Evolutionary conservation across 2,888 invertebrate genomes (phyloP).

Genomic region (Tipula vernalis): DNA sequence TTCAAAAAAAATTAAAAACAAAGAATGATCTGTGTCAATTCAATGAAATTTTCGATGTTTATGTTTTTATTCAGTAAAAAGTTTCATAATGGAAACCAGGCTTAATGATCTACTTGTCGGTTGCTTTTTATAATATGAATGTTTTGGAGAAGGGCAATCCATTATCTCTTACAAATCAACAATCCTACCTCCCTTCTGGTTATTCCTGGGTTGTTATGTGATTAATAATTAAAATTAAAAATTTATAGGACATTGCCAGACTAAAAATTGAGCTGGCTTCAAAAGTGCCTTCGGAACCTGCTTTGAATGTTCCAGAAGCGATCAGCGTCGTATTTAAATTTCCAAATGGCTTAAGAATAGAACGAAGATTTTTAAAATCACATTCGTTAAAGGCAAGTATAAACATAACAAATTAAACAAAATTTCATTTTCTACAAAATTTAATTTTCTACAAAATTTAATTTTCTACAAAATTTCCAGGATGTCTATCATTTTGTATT

Average conservation of each 20-base stretch:
- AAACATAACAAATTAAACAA: neutral
- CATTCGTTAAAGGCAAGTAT: conserved; percentile 64
- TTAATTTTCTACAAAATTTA: neutral
- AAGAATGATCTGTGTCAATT: too few relatives aligned
- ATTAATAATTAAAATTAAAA: conserved; percentile 14
- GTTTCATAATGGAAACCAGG: too few relatives aligned
- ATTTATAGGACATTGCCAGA: conserved; percentile 43
- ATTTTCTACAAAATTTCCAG: conserved; percentile 37
- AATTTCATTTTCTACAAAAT: neutral
- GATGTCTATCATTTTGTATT: conserved; percentile 90
- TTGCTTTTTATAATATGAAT: too few relatives aligned
- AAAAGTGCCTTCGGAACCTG: conserved; percentile 65
- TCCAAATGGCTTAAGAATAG: conserved; percentile 78
- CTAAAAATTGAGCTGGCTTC: conserved; percentile 52
- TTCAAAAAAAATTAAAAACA: too few relatives aligned
- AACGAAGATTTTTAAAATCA: conserved; percentile 67
- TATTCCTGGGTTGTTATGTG: neutral
- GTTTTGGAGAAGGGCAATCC: too few relatives aligned
- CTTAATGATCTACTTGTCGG: too few relatives aligned
- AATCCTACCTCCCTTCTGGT: too few relatives aligned
- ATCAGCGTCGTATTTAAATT: conserved; percentile 83
- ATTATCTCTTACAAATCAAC: too few relatives aligned
- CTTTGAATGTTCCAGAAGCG: conserved; percentile 49
- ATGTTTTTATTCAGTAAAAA: too few relatives aligned
- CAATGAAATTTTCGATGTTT: too few relatives aligned